Base-by-base conservation (phyloP, 2,888 invertebrate species). In the Spilosoma lubricipeda region DNA sequence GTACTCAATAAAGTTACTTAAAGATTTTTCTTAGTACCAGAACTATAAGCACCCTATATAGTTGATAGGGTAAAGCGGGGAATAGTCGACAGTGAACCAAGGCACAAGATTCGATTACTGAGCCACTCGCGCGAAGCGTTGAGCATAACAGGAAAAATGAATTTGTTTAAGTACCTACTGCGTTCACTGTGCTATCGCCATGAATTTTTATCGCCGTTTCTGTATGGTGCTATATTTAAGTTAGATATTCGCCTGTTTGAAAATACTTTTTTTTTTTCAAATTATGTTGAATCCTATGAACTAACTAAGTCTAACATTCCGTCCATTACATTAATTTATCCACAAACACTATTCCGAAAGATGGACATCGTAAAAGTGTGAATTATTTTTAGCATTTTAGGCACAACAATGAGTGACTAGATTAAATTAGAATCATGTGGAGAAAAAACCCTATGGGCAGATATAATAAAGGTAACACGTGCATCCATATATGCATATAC, bases 131-230 rank as follows among this genome's bases (percentile, higher is more conserved):
- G 82, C 82, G 82, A 77, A 85, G 88, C 84, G 86, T 82, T 80
- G 88, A 82, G 84, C 84, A 87, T 90, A 88, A 91, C 90, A 90
- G 87, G 90, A 88, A 90, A 91, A 91, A 88, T 90, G 89, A 91
- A 90, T 90, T 91, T 89, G 81, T 85, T 83, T 79, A 85, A 86
- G 84, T 82, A 77, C 78, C 85, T 82, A 82, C 39, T 79, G 84
- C 82, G 83, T 73, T 81, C 74, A 72, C 63, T 79, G 76, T 67
- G 70, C 76, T 48, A 71, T 67, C 77, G 74, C 85, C 81, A 85
- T 86, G 86, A 85, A 84, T 82, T 86, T 85, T 83, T 80, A 78
- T 82, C 75, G 52, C 69, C 30, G 56, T 64, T 81, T 20, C 39
- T 45, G 23, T 59, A 39, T 23, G 67, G 42, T 45, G 7, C 33